These are phyloP conservation scores for Aplidium turbinatum DNA, from an alignment of 23 tunicate genomes.

Conservation along the genomic window DNA sequence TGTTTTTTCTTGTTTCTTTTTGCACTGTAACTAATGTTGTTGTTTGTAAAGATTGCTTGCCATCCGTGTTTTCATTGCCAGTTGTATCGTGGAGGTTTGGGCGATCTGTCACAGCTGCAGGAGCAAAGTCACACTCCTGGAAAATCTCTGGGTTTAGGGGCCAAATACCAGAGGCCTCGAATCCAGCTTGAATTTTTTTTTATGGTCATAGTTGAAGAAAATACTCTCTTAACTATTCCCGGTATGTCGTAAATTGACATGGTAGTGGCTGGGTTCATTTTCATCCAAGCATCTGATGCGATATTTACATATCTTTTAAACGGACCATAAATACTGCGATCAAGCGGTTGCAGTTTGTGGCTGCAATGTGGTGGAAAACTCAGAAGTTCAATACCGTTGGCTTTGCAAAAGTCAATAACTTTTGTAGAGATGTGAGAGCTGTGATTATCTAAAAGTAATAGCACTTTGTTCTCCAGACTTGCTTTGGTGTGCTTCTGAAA, in stretches of 20 bases:
- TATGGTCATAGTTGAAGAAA: neutral
- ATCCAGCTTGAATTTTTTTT: neutral
- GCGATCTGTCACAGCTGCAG: too few relatives aligned
- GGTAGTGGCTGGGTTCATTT: neutral
- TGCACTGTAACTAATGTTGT: too few relatives aligned
- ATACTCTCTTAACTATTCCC: neutral
- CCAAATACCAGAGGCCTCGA: neutral
- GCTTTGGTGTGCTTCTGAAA: too few relatives aligned
- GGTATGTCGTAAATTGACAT: neutral
- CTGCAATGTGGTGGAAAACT: slow-evolving; percentile 21
- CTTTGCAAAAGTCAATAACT: neutral
- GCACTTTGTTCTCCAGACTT: neutral
- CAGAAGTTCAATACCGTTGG: neutral
- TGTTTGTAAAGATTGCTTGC: too few relatives aligned
- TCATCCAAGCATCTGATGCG: neutral
- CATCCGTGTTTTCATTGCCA: too few relatives aligned
- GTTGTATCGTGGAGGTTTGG: too few relatives aligned
- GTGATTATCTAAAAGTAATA: too few relatives aligned
- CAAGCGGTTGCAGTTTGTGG: slow-evolving; percentile 21
- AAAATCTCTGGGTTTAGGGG: too few relatives aligned
- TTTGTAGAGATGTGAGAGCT: neutral
- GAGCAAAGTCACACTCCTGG: too few relatives aligned
- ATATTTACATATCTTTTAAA: neutral
- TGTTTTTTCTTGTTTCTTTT: too few relatives aligned
- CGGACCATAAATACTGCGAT: slow-evolving; percentile 7